These are phyloP conservation scores for Pristionchus mayeri DNA, from an alignment of 2,888 invertebrate genomes.

Conservation along the genomic window DNA sequence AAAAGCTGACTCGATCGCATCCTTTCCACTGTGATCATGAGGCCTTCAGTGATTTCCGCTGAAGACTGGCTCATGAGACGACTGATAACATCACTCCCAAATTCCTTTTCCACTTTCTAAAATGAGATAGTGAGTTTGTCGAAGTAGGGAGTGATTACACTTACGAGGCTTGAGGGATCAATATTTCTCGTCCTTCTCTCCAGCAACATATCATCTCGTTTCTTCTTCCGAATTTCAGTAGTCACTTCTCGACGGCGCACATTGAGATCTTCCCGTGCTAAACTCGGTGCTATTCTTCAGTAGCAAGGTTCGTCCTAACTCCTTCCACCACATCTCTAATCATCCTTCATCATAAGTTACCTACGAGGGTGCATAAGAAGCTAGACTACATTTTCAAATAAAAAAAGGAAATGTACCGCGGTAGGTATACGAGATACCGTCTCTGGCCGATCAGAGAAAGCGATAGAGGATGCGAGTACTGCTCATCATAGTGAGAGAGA, in stretches of 20 bases:
- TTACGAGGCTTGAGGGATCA: conserved; percentile 28
- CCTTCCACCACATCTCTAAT: too few species aligned
- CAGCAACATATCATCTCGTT: conserved; percentile 19
- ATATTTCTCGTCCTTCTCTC: conserved; percentile 10
- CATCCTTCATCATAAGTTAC: too few species aligned
- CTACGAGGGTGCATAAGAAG: too few species aligned
- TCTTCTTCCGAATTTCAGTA: conserved; percentile 42
- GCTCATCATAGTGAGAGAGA: too few species aligned
- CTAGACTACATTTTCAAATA: too few species aligned
- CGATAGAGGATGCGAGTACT: too few species aligned
- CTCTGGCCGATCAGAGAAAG: too few species aligned
- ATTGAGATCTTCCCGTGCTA: not conserved
- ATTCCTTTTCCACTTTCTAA: conserved; percentile 33
- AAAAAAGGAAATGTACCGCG: too few species aligned
- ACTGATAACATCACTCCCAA: not conserved
- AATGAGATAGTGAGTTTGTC: not conserved
- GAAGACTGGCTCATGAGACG: not conserved
- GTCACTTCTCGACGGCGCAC: not conserved
- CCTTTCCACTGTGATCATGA: not conserved
- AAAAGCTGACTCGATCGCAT: conserved; percentile 29
- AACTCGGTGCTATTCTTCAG: not conserved
- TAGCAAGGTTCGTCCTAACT: too few species aligned
- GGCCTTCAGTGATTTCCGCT: not conserved
- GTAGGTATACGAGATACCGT: too few species aligned
- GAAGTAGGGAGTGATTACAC: not conserved